Conservation (phyloP, 2,888 invertebrate genomes). For the Harpagoxenus sublaevis region DNA sequence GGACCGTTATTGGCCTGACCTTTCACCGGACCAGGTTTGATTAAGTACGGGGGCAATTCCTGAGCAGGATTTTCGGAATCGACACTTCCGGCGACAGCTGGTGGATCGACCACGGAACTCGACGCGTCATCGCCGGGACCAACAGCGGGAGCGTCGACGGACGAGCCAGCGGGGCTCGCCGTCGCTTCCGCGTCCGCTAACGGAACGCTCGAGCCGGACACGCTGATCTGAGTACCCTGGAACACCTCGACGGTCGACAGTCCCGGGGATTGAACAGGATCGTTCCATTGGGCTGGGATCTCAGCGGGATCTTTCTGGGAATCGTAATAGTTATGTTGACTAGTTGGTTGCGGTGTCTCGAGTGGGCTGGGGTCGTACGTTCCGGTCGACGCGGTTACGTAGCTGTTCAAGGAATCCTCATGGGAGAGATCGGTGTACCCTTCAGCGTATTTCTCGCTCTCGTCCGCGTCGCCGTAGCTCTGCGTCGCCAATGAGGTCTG, state of each 20-base stretch:
- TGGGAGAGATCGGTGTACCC: neutral
- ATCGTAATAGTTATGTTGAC: constrained; percentile 59
- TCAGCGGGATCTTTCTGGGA: constrained; percentile 24
- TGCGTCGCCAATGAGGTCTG: constrained; percentile 13
- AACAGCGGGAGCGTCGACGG: neutral
- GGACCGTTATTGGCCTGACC: constrained; percentile 41
- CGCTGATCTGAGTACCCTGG: constrained; percentile 79
- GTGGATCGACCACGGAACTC: constrained; percentile 4
- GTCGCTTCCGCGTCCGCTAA: neutral
- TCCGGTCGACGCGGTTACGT: constrained; percentile 47
- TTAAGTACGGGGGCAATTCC: neutral
- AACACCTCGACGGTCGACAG: constrained; percentile 73
- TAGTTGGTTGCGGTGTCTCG: constrained; percentile 4
- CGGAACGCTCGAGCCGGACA: constrained; percentile 21
- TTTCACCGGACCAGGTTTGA: neutral
- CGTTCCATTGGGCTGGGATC: neutral
- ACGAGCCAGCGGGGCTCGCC: neutral
- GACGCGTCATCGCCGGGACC: constrained; percentile 13
- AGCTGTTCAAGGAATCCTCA: neutral
- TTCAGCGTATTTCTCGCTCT: constrained; percentile 62
- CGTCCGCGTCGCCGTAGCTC: constrained; percentile 72
- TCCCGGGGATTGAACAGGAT: constrained; percentile 23
- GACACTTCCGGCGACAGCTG: neutral
- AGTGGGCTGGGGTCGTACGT: neutral
- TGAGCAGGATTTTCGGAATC: neutral